phyloP scores from a whole-genome alignment of 2,888 invertebrate species.

The Petrolisthes manimaculis region DNA sequence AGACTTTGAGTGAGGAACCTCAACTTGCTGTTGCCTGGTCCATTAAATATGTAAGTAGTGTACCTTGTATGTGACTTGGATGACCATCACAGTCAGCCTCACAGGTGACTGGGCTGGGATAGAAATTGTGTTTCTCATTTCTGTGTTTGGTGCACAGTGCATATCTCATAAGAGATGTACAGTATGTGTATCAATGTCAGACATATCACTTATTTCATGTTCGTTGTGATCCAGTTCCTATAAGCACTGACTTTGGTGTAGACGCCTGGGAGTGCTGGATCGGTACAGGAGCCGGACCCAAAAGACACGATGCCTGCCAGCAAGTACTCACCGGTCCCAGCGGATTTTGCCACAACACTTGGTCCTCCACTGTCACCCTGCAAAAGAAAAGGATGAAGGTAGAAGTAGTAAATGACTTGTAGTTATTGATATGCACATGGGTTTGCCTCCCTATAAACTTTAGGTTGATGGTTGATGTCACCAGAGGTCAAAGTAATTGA shows the following conservation, averaged over 20 bases:
- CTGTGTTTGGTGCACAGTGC: too few species aligned
- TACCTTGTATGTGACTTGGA: too few species aligned
- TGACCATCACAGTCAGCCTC: too few species aligned
- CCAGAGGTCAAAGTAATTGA: neutral
- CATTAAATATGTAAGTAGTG: too few species aligned
- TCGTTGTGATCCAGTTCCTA: constrained; percentile 68
- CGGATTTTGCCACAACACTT: constrained; percentile 68
- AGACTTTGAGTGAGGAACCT: too few species aligned
- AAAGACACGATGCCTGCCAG: constrained; percentile 71
- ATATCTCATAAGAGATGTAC: too few species aligned
- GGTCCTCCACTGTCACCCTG: constrained; percentile 69
- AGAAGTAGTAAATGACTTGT: neutral
- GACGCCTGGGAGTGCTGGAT: constrained; percentile 70
- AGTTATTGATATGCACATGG: neutral
- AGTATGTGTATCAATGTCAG: neutral
- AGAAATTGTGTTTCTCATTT: too few species aligned
- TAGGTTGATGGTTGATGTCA: neutral
- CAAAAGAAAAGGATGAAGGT: constrained; percentile 6
- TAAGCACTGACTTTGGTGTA: constrained; percentile 70
- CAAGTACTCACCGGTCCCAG: constrained; percentile 67
- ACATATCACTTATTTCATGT: constrained; percentile 38
- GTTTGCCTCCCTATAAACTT: neutral
- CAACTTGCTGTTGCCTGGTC: too few species aligned
- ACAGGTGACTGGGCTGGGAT: too few species aligned
- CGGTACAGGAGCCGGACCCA: constrained; percentile 70